A percentile compares a stretch with the other conserved stretches of the same genome.
phyloP scores from a whole-genome alignment of 1,140 invertebrate species.

The Chrysomallon squamiferum region DNA sequence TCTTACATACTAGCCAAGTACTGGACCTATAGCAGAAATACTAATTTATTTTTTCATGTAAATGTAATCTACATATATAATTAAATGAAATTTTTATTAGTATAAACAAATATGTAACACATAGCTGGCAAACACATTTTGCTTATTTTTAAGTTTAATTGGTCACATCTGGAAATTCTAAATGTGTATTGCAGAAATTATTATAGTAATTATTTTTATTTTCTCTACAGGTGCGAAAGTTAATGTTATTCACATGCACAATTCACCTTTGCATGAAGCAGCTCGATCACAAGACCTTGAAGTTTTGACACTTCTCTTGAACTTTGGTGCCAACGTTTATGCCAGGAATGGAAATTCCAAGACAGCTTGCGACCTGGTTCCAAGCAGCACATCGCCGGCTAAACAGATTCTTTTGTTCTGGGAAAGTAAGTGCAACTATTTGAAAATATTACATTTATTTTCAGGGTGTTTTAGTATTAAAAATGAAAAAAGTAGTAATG shows the following conservation, averaged over 20 bases:
- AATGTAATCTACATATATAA: no score
- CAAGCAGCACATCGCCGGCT: slow-evolving; percentile 15
- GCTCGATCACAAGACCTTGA: slow-evolving; percentile 35
- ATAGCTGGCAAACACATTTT: no score
- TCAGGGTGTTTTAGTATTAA: background rate
- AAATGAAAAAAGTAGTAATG: background rate
- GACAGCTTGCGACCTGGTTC: slow-evolving; percentile 32
- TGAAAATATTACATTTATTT: background rate
- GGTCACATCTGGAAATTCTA: no score
- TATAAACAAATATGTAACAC: no score
- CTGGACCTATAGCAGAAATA: no score
- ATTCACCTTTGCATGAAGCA: slow-evolving; percentile 55
- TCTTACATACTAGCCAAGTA: no score
- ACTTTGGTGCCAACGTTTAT: slow-evolving; percentile 42
- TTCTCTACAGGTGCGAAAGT: slow-evolving; percentile 45
- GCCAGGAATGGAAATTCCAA: slow-evolving; percentile 36
- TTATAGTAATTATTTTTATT: no score
- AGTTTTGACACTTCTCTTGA: slow-evolving; percentile 37
- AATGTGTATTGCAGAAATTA: no score
- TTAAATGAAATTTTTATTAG: no score
- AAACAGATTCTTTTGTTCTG: slow-evolving; percentile 33
- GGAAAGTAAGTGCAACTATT: slow-evolving; percentile 41
- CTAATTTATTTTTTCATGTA: no score
- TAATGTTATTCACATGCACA: slow-evolving; percentile 53
- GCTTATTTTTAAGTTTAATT: no score